Conservation (phyloP, 2,888 invertebrate species). For the Quadroppia sp. region DNA sequence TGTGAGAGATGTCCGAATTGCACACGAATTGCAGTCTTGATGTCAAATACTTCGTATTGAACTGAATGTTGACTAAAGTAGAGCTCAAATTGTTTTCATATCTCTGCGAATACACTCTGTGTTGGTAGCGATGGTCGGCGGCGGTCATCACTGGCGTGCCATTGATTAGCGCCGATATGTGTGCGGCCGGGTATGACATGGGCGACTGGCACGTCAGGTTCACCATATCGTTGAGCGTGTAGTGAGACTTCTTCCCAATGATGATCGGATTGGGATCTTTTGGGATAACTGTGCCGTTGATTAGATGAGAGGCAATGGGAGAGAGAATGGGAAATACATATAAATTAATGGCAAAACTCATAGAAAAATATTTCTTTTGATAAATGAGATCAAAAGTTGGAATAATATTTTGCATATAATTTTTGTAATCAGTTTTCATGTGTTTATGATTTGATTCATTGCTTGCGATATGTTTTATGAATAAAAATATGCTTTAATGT, state of each 20-base stretch:
- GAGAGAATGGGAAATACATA: too few species aligned
- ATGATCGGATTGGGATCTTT: constrained; percentile 39
- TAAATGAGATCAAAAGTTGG: too few species aligned
- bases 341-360: background rate
- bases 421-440: too few species aligned
- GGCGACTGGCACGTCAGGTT: constrained; percentile 38
- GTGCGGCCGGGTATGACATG: constrained; percentile 34
- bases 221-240: constrained; percentile 30
- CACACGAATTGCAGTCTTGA: constrained; percentile 29
- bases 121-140: background rate
- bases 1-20: constrained; percentile 31
- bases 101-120: background rate
- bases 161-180: constrained; percentile 27
- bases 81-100: constrained; percentile 37
- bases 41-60: constrained; percentile 12
- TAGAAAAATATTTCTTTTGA: background rate
- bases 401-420: too few species aligned
- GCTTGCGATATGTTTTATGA: too few species aligned
- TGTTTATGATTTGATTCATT: too few species aligned
- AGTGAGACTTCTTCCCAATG: constrained; percentile 38
- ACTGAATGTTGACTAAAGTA: constrained; percentile 38
- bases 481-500: too few species aligned
- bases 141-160: background rate
- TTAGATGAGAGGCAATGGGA: background rate
- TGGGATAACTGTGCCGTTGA: constrained; percentile 32